Base-by-base conservation (phyloP, 1,140 invertebrate species). In the Plectrocnemia conspersa region DNA sequence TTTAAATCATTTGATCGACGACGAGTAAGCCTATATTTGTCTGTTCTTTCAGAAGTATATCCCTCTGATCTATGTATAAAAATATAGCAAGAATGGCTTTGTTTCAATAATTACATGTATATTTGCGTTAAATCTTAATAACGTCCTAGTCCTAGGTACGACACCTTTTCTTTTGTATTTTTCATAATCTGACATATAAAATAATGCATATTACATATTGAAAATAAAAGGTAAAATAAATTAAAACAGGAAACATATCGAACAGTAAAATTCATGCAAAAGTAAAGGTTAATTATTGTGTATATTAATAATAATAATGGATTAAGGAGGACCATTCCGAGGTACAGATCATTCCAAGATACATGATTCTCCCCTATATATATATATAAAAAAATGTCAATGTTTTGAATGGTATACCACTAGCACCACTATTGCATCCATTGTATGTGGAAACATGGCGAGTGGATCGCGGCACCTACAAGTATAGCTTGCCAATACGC, bases 321-420 rank as follows among this genome's bases (percentile, higher is more conserved):
- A 69, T 72, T 69, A 68, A 76, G 74, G 74, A 74, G 72, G 72
- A 74, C 60, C 74, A 76, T 76, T 75, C 74, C 74, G 74, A 76
- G 74, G 74, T 73, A 76, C 74, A 76, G 70, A 72, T 75, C 74
- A 76, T 76, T 76, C 74, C 74, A 76, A 76, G 74, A 76, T 76
- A 76, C 72, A 76, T 73, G 74, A 76, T 73, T 68, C 69, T 76
- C 74, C 74, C 74, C 74, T 74, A 72, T 70, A 71, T 70, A 70
- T 56, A 61, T 40, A 52, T 7, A 52, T 33, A 52, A 27, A 15
- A 58, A 52, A 41, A 50, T 61, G 54, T 57, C 54, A 56, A 52
- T 52, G 40, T 42, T 42, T 44, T 35, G 27, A 53, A 53, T 57
- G 44, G 21, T 54, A 55, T 42, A 29, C 27, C 41, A 61, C 59